A percentile compares a stretch with the other conserved stretches of the same genome.
Evolutionary conservation across 1,140 invertebrate species (phyloP).

Genomic region (Ylistrum balloti): DNA sequence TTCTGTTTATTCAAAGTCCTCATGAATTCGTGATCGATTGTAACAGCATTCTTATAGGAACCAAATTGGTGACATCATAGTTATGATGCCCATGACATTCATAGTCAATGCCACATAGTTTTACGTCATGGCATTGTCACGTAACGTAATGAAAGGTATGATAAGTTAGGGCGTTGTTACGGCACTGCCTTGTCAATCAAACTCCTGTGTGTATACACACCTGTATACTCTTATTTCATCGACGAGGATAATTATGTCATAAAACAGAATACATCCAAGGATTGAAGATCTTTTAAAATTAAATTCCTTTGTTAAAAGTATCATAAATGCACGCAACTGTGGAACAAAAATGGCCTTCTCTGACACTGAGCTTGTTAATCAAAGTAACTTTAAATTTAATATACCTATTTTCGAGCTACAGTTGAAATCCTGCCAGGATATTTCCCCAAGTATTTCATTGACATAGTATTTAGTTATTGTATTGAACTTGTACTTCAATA

Average conservation of each 20-base stretch:
- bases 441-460: neutral
- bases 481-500: neutral
- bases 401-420: neutral
- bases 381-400: neutral
- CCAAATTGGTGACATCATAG: too few relatives aligned
- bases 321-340: neutral
- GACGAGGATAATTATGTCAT: neutral
- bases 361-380: neutral
- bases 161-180: neutral
- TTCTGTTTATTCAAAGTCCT: too few relatives aligned
- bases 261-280: neutral
- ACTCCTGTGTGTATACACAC: neutral
- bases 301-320: conserved; percentile 10
- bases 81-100: neutral
- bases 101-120: neutral
- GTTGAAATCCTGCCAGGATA: neutral
- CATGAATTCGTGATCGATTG: too few relatives aligned
- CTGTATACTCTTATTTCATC: neutral
- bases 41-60: too few relatives aligned
- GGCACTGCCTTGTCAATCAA: neutral
- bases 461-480: neutral
- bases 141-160: neutral
- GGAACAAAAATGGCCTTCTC: neutral
- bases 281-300: neutral
- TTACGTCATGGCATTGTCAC: neutral